Conservation (phyloP, 64 coral and sea anemone species). For the Actinia equina region DNA sequence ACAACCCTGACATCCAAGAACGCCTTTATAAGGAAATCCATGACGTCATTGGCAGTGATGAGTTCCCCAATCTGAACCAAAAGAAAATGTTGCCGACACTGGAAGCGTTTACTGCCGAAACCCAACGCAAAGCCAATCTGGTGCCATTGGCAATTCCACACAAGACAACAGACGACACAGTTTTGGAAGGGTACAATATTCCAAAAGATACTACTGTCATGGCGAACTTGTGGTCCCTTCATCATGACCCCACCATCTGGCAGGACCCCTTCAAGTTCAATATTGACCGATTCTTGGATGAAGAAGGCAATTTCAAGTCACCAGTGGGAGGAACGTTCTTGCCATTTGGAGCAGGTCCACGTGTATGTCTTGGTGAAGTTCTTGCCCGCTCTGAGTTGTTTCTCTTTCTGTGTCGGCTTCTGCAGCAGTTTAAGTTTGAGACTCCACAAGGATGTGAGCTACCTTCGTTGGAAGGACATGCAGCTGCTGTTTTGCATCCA, state of each 20-base stretch:
- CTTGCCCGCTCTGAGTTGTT: slow-evolving; percentile 43
- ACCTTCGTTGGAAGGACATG: slow-evolving; percentile 27
- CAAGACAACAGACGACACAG: slow-evolving; percentile 36
- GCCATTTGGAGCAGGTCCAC: slow-evolving; percentile 46
- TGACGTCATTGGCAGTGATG: slow-evolving; percentile 33
- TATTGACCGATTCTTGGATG: slow-evolving; percentile 39
- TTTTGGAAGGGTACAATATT: slow-evolving; percentile 38
- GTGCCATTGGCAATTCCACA: slow-evolving; percentile 31
- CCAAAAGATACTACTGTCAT: slow-evolving; percentile 44
- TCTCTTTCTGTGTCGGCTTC: slow-evolving; percentile 40
- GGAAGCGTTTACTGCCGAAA: slow-evolving; percentile 51
- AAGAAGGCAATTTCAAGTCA: slow-evolving; percentile 32
- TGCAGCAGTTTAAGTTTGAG: slow-evolving; percentile 55
- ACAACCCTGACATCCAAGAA: slow-evolving; percentile 38
- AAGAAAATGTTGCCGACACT: slow-evolving; percentile 35
- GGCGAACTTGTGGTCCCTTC: slow-evolving; percentile 39
- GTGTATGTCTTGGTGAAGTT: slow-evolving; percentile 46
- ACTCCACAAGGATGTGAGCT: slow-evolving; percentile 45
- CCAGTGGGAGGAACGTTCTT: slow-evolving; percentile 26
- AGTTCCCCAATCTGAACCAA: slow-evolving; percentile 31
- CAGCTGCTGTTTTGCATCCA: slow-evolving; percentile 26
- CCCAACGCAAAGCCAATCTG: slow-evolving; percentile 17
- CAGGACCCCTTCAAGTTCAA: slow-evolving; percentile 31
- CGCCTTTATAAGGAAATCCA: slow-evolving; percentile 52
- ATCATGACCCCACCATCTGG: slow-evolving; percentile 53